phyloP scores from a whole-genome alignment of 92 coral and sea anemone genomes.

The Pocillopora meandrina region DNA sequence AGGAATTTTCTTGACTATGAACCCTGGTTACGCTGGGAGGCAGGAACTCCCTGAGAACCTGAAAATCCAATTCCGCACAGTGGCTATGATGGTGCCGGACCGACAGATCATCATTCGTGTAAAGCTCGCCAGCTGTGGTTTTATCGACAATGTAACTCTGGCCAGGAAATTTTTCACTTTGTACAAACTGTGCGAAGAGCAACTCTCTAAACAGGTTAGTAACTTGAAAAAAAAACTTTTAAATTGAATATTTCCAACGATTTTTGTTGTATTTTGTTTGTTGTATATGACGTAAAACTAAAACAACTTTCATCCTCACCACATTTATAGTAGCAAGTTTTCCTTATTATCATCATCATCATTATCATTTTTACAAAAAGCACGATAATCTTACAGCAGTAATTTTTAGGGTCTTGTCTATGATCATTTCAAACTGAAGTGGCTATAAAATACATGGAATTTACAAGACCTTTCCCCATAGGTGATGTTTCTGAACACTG shows the following conservation, averaged over 20 bases:
- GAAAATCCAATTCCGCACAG: constrained; percentile 89
- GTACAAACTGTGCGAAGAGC: constrained; percentile 88
- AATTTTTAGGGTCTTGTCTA: no score
- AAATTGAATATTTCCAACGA: neutral
- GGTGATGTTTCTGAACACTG: no score
- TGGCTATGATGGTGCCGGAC: constrained; percentile 95
- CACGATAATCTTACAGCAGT: no score
- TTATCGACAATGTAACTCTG: constrained; percentile 80
- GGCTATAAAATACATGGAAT: no score
- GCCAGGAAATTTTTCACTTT: constrained; percentile 89
- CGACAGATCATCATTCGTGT: constrained; percentile 90
- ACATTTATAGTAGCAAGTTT: no score
- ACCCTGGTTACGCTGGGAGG: constrained; percentile 77
- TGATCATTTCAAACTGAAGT: no score
- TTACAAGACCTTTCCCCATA: no score
- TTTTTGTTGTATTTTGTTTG: neutral
- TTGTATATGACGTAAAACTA: no score
- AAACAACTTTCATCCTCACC: no score
- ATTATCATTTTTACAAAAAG: no score
- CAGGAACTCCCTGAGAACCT: constrained; percentile 89
- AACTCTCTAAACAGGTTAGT: constrained; percentile 84
- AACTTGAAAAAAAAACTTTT: neutral
- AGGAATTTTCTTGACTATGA: constrained; percentile 62
- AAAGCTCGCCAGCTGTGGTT: constrained; percentile 88
- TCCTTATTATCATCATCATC: no score